Evolutionary conservation across 2,888 invertebrate species (phyloP), one percentile per base, ranked within the genome.

Genomic region (Subacronicta megacephala): DNA sequence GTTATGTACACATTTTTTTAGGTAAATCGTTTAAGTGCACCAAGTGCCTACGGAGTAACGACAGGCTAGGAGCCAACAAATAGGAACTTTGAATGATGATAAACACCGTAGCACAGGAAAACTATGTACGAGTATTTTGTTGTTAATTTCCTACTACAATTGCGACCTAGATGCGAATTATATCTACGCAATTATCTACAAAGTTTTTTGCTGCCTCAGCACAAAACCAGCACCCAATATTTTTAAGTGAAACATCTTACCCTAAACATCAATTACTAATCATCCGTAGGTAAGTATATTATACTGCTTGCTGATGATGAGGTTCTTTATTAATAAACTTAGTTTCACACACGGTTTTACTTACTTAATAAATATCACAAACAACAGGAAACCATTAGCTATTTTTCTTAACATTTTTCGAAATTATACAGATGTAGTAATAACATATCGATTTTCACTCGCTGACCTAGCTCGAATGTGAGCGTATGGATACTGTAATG

Each of bases 381-480:
- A 31, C n/a, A 45, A 12, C 20, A 54, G 31, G 16, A 63, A 55
- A 36, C 17, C 40, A 43, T 60, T 42, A 40, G n/a, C n/a, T n/a
- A 17, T 62, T 56, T 59, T 66, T 70, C 29, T 58, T 5, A n/a
- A 12, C 31, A 4, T 67, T 63, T 71, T 55, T 67, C 63, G 62
- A 62, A 77, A 78, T 72, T 60, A 57, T 72, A 69, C 69, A 69
- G 75, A 83, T 77, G 75, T 65, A 74, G 74, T 68, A 75, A 78
- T 77, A 62, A 57, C 53, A 65, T 75, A 77, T 75, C 62, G 77
- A 74, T 83, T 83, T 82, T 82, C 81, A 80, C 76, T 77, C 80
- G 78, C 76, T 85, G 87, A 85, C 86, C 85, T 82, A 84, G 77
- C 84, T 75, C 77, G 80, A 84, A 77, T 73, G 74, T 70, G 72